These are phyloP conservation scores for Malacoraja senta DNA, from an alignment of 2,797 vertebrate species.

Conservation along the genomic window DNA sequence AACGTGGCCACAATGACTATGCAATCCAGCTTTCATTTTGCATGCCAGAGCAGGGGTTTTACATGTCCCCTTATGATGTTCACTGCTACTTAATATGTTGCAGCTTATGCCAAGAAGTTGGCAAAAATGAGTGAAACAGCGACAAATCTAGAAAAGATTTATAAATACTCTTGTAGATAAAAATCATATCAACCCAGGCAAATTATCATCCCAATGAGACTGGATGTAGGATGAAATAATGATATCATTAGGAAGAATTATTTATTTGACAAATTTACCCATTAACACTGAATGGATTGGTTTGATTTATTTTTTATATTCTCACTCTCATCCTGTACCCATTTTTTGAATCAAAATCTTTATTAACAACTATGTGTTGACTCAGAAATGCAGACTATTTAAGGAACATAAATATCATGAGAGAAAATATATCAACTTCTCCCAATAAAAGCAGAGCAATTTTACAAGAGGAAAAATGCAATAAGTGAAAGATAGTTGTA, in stretches of 20 bases:
- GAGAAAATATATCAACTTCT: too few relatives aligned
- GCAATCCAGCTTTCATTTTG: not conserved
- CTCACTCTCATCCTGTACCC: not conserved
- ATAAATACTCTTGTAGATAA: not conserved
- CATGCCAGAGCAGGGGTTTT: not conserved
- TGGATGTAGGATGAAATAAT: not conserved
- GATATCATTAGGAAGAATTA: not conserved
- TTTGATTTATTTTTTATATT: not conserved
- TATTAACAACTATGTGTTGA: too few relatives aligned
- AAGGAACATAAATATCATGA: too few relatives aligned
- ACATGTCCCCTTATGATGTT: not conserved
- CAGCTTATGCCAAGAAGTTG: not conserved
- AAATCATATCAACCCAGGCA: not conserved
- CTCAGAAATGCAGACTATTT: too few relatives aligned
- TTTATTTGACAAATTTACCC: not conserved
- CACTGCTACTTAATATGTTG: not conserved
- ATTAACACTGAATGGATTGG: not conserved
- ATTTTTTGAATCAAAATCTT: too few relatives aligned
- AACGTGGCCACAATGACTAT: too few relatives aligned
- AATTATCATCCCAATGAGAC: not conserved
- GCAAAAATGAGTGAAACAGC: not conserved
- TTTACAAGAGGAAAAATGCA: too few relatives aligned
- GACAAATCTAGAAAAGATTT: not conserved
- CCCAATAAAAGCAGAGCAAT: too few relatives aligned
- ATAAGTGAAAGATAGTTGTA: too few relatives aligned